Conservation (phyloP, 2,888 invertebrate genomes). For the Cyaniris semiargus region DNA sequence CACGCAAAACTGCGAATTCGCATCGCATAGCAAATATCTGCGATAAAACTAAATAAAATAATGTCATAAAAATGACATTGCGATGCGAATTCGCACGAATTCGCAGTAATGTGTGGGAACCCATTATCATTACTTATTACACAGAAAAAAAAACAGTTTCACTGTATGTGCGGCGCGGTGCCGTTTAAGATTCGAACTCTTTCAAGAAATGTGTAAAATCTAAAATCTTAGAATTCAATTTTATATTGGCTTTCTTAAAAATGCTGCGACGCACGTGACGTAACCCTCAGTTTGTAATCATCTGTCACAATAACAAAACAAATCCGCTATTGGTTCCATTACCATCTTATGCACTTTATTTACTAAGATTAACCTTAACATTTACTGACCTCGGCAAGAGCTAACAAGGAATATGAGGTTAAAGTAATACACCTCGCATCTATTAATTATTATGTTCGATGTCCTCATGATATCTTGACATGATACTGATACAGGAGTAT, state of each 20-base stretch:
- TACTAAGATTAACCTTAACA: constrained; percentile 6
- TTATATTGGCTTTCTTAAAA: neutral
- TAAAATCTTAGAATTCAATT: too few relatives aligned
- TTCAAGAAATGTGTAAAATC: too few relatives aligned
- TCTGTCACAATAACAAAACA: neutral
- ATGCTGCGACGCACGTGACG: neutral
- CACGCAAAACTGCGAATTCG: too few relatives aligned
- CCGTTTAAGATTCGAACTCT: neutral
- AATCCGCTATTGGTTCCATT: neutral
- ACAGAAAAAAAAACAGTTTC: neutral
- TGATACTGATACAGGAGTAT: neutral
- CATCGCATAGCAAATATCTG: too few relatives aligned
- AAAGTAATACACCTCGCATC: neutral
- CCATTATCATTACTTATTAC: too few relatives aligned
- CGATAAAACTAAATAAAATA: too few relatives aligned
- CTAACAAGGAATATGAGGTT: constrained; percentile 12
- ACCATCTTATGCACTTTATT: neutral
- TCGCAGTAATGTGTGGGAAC: too few relatives aligned
- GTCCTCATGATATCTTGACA: neutral
- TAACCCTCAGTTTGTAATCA: neutral
- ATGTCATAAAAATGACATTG: too few relatives aligned
- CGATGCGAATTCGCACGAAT: too few relatives aligned
- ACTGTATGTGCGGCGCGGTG: neutral
- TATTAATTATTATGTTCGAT: neutral
- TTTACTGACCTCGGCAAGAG: constrained; percentile 1